Base-by-base conservation (phyloP, 2,888 invertebrate species). In the Cordylochernes scorpioides region DNA sequence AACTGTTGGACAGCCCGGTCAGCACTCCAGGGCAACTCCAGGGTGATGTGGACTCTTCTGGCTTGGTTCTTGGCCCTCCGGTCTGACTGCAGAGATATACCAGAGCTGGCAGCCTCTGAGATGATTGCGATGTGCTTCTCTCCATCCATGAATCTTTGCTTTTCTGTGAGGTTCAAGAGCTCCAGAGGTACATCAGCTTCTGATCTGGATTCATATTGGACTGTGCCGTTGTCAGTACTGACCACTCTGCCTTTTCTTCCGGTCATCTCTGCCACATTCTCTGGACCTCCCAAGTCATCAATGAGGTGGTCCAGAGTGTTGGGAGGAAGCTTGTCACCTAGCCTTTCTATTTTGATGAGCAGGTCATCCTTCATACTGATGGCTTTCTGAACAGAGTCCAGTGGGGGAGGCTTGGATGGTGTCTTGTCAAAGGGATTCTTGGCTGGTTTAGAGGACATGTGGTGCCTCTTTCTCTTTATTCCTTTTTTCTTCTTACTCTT, bases 201-300 rank as follows among this genome's bases (percentile, higher is more conserved):
- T 1, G 82, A 78, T 15, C 94, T 65, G 29, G 78, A 75, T 57
- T 94, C 88, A 54, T 94, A 94, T 43, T 72, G 71, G 44, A 94
- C 78, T 44, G 68, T 67, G 0, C 88, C 88, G 44, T 84, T 77
- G 40, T 88, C 84, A 1, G 73, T 77, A 47, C 80, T 80, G 15
- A 63, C 59, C 15, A 62, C 52, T 13, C 62, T 45, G 2, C 88
- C 78, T 19, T 91, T 84, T 29, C 94, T 65, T 0, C 97, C 97
- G 0, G 97, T 97, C 97, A 97, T 97, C 67, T 97, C 94, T 0
- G 97, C 94, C 0, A 97, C 97, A 55, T 80, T 78, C 43, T 88
- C 84, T 0, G 91, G 78, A 2, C 97, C 97, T 27, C 97, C 97
- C 7, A 97, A 64, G 50, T 88, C 84, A 55, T 99, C 94, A 39